A percentile compares a stretch with the other conserved stretches of the same genome.
These are phyloP conservation scores for Zosterops lateralis DNA, from an alignment of 2,113 vertebrate genomes.

Conservation along the genomic window DNA sequence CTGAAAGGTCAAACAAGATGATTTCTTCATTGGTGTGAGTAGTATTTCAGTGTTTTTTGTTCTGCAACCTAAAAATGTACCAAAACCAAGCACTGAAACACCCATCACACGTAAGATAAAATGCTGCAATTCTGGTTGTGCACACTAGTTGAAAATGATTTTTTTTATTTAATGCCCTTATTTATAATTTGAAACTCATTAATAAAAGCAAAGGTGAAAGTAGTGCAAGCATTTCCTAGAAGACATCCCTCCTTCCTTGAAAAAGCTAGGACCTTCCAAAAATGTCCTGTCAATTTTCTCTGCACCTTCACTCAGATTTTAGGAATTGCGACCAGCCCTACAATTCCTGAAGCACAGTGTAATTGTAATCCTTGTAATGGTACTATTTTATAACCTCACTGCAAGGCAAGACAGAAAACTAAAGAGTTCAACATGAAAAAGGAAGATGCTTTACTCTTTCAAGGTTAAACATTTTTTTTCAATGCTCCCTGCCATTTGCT, in stretches of 20 bases:
- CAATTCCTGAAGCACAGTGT: background rate
- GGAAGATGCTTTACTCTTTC: background rate
- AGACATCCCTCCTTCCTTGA: background rate
- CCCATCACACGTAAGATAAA: background rate
- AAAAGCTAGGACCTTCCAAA: background rate
- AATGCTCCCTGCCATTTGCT: background rate
- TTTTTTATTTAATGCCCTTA: background rate
- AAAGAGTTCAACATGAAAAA: background rate
- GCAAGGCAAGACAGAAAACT: background rate
- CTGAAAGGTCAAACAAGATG: constrained; percentile 7
- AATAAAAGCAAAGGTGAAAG: background rate
- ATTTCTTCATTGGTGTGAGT: background rate
- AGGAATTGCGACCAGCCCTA: background rate
- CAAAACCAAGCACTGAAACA: background rate
- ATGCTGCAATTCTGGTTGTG: background rate
- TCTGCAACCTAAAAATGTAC: background rate
- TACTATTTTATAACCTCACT: background rate
- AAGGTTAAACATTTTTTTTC: background rate
- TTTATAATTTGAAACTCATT: background rate
- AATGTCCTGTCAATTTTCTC: background rate
- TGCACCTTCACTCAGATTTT: background rate
- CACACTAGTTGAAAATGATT: background rate
- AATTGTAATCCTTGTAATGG: background rate
- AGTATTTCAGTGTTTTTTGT: background rate
- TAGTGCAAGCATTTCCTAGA: background rate